These are phyloP conservation scores for Sarcophaga rosellei DNA, from an alignment of 2,888 invertebrate species.

Conservation along the genomic window DNA sequence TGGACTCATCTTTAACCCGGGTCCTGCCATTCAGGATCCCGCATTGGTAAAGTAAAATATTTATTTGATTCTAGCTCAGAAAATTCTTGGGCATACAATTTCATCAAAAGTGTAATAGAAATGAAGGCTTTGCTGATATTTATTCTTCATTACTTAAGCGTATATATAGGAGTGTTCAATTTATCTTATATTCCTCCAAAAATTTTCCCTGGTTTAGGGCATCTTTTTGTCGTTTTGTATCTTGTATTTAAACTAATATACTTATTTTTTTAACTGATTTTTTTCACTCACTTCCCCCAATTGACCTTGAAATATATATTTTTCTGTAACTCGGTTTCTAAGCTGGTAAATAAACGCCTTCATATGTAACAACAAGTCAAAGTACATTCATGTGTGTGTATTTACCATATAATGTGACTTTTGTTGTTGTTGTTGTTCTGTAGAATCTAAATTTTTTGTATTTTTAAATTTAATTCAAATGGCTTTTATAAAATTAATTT, in stretches of 20 bases:
- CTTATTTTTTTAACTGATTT: constrained; percentile 44
- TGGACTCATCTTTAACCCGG: too few species aligned
- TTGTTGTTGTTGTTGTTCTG: too few species aligned
- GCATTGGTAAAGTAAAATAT: too few species aligned
- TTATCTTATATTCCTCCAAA: too few species aligned
- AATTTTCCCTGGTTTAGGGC: too few species aligned
- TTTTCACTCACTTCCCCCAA: constrained; percentile 59
- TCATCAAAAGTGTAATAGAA: too few species aligned
- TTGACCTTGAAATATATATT: constrained; percentile 69
- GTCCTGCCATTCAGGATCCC: too few species aligned
- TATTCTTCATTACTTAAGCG: too few species aligned
- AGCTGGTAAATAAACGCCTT: background rate
- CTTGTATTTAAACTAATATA: background rate
- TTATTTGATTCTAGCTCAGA: too few species aligned
- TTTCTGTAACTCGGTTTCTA: constrained; percentile 52
- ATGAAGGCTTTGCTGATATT: too few species aligned
- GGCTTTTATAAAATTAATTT: constrained; percentile 18
- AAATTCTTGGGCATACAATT: too few species aligned
- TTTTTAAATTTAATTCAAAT: constrained; percentile 5
- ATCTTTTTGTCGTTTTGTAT: background rate
- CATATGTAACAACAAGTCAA: background rate
- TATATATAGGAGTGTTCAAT: too few species aligned
- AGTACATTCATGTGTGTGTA: background rate
- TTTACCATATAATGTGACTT: background rate
- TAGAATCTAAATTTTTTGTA: background rate